Base-by-base conservation (phyloP, 2,888 invertebrate species). In the Blastobasis adustella region DNA sequence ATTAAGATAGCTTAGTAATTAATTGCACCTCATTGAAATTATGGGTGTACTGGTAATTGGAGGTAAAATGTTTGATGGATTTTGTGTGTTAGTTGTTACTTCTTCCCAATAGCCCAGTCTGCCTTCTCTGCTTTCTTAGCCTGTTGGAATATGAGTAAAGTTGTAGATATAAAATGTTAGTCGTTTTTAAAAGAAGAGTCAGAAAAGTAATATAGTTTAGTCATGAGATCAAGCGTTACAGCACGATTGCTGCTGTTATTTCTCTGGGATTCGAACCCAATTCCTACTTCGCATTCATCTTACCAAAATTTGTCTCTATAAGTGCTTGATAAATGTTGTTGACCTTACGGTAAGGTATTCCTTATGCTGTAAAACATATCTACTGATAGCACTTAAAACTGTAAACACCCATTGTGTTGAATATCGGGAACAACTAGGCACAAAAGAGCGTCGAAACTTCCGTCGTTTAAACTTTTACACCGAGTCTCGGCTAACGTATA, bases 51-150 rank as follows among this genome's bases (percentile, higher is more conserved):
- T 49, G 55, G 52, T 53, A 63, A 69, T 63, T 69, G 55, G 53
- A 9, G 51, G 52, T 65, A 43, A 45, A n/a, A 37, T 50, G 41
- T 50, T 46, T 47, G 49, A 46, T 51, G 44, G 47, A 71, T 74
- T 78, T 66, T 50, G 51, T 51, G 50, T 45, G 62, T 64, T 67
- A 65, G 54, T 61, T 65, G 71, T 71, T 90, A 91, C 90, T 92
- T 92, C 91, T 92, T 92, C 64, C 87, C 87, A 67, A 85, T 83
- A 89, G 91, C 91, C 92, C 92, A 92, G 80, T 92, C 91, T 83
- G 92, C 92, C 77, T 92, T 92, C 91, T 93, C 93, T 77, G 93
- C 91, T 79, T 93, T 93, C 92, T 93, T 93, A 73, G 93, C 91
- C 93, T 94, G 93, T 90, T 79, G 81, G 71, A 90, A 84, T 63